Evolutionary conservation across 2,113 vertebrate species (phyloP), one percentile per base, ranked within the genome.

Genomic region (Panurus biarmicus): DNA sequence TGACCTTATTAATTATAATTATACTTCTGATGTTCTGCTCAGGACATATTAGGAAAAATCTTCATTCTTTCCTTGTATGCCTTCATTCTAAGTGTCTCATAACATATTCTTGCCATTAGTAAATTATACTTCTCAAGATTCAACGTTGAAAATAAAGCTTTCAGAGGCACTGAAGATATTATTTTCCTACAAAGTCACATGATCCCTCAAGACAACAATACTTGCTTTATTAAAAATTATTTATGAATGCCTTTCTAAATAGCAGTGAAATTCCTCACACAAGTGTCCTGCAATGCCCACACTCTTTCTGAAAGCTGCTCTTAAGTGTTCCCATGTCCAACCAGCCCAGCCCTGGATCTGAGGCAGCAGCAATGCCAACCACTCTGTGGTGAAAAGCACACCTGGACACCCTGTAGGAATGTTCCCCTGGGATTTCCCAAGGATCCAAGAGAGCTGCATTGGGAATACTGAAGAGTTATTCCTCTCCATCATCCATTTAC

Each of bases 331-430:
- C 26, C 8, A 18, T 0, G 1, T 14, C 31, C 53, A 44, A 18
- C 9, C 4, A 56, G 6, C 5, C 40, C 33, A 38, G 57, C 18
- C 26, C 44, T 33, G 11, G 35, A 14, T 18, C 19, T 24, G 18
- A 40, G 24, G n/a, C 40, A 75, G 54, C 29, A 62, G 42, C 31
- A 31, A 13, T 0, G 38, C 33, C 21, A 38, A 17, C 33, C 0
- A 1, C 19, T 48, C 2, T 11, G 24, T 10, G 22, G 36, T 20
- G 5, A n/a, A 14, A 26, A 40, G 12, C 20, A 13, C 0, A 0
- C 35, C 36, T 33, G 40, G 7, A 3, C 23, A 36, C 5, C 4
- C 3, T 0, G 0, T 0, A 47, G 14, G 24, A 58, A 15, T 5
- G 0, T 40, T 70, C 26, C 35, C 14, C 18, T 29, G n/a, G 81